Base-by-base conservation (phyloP, 2,113 vertebrate species). In the Otus sunia region DNA sequence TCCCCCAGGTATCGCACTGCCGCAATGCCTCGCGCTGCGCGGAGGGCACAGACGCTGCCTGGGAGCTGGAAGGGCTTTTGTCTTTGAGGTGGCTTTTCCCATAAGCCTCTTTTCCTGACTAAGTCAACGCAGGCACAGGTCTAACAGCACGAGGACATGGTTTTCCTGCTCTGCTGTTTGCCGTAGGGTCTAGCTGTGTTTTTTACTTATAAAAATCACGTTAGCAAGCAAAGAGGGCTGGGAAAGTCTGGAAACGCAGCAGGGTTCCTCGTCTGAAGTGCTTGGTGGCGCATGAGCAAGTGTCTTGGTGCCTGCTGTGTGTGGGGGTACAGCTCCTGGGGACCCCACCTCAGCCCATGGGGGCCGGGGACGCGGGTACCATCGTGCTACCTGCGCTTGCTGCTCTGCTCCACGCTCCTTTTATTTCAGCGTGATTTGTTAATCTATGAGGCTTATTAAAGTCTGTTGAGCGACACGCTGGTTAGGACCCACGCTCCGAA, bases 161-260 rank as follows among this genome's bases (percentile, higher is more conserved):
- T 30, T 66, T 58, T n/a, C 49, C 62, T 19, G n/a, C 68, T 68
- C 15, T 39, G 49, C 66, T 39, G 8, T 58, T 55, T 52, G 84
- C 49, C 22, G 15, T 14, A 20, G 63, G 59, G 22, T 45, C 53
- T 8, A 4, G 6, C 32, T 1, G 0, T 15, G 12, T 26, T 19
- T 75, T 49, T 23, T 43, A 34, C 11, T 66, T 47, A 6, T 12
- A 36, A 34, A 73, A 36, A 36, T 4, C 43, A 45, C 36, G 23
- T 32, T 8, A 25, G 39, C 2, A 4, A 80, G 79, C 34, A 13
- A 6, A 26, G 56, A 39, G 39, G 26, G 32, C 36, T 34, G 52
- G 30, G 50, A 3, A 10, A 10, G n/a, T 34, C 30, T 1, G 0
- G 37, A 23, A 32, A 19, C 1, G 1, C 47, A 6, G 36, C 47